phyloP scores from a whole-genome alignment of 2,113 vertebrate species.

The Crocuta crocuta region DNA sequence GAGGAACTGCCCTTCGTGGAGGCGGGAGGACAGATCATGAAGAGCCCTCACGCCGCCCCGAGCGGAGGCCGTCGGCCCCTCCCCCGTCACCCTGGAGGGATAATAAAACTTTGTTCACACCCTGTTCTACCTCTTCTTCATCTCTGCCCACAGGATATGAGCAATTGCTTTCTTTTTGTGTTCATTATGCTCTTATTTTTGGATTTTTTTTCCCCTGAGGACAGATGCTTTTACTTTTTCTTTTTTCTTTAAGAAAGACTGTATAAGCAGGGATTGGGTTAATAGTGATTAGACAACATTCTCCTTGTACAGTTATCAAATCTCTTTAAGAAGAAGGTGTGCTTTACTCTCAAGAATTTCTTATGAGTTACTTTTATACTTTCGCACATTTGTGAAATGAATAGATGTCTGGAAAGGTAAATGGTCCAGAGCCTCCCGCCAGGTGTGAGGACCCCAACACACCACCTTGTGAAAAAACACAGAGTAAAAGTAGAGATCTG shows the following conservation, averaged over 20 bases:
- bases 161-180: not conserved
- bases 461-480: not conserved
- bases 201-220: not conserved
- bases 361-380: not conserved
- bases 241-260: not conserved
- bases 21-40: rapidly evolving
- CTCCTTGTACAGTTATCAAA: not conserved
- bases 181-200: not conserved
- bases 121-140: not conserved
- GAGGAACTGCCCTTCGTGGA: not conserved
- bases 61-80: not conserved
- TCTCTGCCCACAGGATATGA: not conserved
- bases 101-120: not conserved
- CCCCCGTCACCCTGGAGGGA: not conserved
- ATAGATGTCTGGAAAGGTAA: not conserved
- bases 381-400: not conserved
- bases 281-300: not conserved
- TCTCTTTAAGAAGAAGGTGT: not conserved
- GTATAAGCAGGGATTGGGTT: not conserved
- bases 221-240: conserved; percentile 9
- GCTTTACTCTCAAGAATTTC: not conserved
- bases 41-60: not conserved
- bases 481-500: conserved; percentile 41
- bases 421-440: not conserved
- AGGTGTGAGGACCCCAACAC: not conserved